Evolutionary conservation across 2,888 invertebrate species (phyloP), one percentile per base, ranked within the genome.

Genomic region (Atrina japonica): DNA sequence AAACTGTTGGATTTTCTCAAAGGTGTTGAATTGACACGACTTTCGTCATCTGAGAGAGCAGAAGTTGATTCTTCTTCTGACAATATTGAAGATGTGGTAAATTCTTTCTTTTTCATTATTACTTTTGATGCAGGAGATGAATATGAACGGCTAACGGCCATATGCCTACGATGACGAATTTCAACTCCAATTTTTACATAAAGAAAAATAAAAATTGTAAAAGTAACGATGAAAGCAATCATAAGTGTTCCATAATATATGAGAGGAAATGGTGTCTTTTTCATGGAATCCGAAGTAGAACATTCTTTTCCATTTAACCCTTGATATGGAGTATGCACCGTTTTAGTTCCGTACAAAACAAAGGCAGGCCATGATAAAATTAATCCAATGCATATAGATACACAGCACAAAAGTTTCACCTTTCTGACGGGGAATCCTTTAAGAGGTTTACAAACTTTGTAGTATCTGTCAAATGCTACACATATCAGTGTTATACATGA

Each of bases 381-480:
- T 3, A 82, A 50, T 6, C 83, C 80, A 0, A 82, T 30, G 1
- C 78, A 11, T n/a, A 79, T 66, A 0, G 83, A 77, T 16, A 73
- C 45, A 9, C 73, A 40, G 70, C 83, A 86, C 52, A 80, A 67
- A 3, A 76, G 66, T 52, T 81, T 80, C 16, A 83, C 82, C 65
- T 82, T 80, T 25, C 66, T 69, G 18, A 81, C 75, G 1, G 82
- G 81, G 65, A 84, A 82, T 16, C 81, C 81, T 60, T 80, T 78
- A 16, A 78, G 55, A 16, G 84, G 86, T 52, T 77, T 76, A 66
- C 82, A 85, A 11, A 85, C 75, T 74, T 85, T 85, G 66, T 82
- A 79, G 66, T 85, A 85, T 45, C 85, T 74, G 64, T 83, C 84
- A 59, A 82, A 84, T 1, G 84, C 83, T 7, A 85, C 83, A 61